Percentiles rank a stretch among this genome's conserved stretches.
These are phyloP conservation scores for Prunella strophiata DNA, from an alignment of 2,797 vertebrate species.

Conservation along the genomic window DNA sequence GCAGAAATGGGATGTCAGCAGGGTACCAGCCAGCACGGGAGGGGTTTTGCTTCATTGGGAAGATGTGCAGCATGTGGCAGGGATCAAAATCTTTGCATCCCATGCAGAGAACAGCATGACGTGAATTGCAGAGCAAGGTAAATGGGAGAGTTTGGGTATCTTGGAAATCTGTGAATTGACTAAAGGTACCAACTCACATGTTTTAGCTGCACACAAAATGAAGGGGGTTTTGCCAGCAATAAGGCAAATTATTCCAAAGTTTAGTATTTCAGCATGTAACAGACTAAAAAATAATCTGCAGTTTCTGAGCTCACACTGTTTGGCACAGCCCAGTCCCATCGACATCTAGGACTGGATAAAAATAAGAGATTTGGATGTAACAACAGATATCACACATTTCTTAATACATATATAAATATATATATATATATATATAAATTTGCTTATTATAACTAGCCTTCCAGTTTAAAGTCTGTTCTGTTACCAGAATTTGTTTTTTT, in stretches of 20 bases:
- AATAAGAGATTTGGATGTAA: background rate
- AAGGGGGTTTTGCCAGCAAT: background rate
- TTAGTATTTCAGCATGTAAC: background rate
- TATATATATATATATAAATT: background rate
- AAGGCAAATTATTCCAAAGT: conserved; percentile 13
- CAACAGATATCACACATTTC: background rate
- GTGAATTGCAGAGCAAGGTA: conserved; percentile 63
- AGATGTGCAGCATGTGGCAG: conserved; percentile 62
- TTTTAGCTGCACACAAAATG: conserved; percentile 5
- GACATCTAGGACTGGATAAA: background rate
- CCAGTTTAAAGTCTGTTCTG: background rate
- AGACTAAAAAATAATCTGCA: background rate
- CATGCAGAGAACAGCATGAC: conserved; percentile 61
- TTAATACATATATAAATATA: background rate
- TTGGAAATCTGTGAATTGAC: conserved; percentile 29
- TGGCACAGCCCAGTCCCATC: background rate
- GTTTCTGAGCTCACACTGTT: background rate
- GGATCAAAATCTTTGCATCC: conserved; percentile 54
- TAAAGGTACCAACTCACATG: background rate
- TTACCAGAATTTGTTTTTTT: background rate
- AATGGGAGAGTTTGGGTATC: conserved; percentile 19
- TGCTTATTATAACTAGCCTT: background rate
- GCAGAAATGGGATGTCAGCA: conserved; percentile 64
- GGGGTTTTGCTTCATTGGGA: conserved; percentile 49
- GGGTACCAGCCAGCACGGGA: conserved; percentile 59